Evolutionary conservation across 2,113 vertebrate genomes (phyloP).

Genomic region (Nothoprocta perdicaria): DNA sequence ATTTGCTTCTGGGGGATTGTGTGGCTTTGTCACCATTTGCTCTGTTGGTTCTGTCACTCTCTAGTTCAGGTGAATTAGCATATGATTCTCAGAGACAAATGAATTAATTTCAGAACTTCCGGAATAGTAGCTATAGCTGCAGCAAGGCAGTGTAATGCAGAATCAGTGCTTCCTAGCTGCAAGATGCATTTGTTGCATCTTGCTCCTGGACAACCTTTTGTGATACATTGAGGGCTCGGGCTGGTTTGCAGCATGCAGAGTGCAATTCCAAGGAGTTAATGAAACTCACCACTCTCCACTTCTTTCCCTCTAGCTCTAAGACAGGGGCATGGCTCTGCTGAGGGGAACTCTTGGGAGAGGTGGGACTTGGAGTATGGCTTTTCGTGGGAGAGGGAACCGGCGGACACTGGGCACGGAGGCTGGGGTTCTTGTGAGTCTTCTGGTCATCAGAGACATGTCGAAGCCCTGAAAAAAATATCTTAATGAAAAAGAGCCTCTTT

Average conservation of each 20-base stretch:
- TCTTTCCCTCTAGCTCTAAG: conserved; percentile 94
- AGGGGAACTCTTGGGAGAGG: conserved; percentile 61
- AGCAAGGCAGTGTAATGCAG: background rate
- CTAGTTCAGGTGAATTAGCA: background rate
- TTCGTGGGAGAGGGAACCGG: conserved; percentile 77
- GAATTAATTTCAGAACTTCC: background rate
- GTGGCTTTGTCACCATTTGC: background rate
- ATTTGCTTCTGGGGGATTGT: background rate
- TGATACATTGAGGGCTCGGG: background rate
- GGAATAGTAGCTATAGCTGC: background rate
- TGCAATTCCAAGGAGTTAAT: background rate
- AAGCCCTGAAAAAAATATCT: conserved; percentile 78
- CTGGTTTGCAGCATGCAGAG: background rate
- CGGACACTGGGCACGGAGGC: conserved; percentile 80
- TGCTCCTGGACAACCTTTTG: background rate
- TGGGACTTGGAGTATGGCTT: conserved; percentile 66
- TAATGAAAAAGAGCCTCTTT: background rate
- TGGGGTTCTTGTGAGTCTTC: conserved; percentile 94
- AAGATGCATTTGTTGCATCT: background rate
- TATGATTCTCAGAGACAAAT: background rate
- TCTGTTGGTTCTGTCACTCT: background rate
- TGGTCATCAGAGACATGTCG: conserved; percentile 90
- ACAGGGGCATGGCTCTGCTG: conserved; percentile 83
- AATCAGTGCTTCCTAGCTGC: background rate
- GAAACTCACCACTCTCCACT: conserved; percentile 94